Evolutionary conservation across 2,113 vertebrate species (phyloP).

Genomic region (Ranitomeya imitator): DNA sequence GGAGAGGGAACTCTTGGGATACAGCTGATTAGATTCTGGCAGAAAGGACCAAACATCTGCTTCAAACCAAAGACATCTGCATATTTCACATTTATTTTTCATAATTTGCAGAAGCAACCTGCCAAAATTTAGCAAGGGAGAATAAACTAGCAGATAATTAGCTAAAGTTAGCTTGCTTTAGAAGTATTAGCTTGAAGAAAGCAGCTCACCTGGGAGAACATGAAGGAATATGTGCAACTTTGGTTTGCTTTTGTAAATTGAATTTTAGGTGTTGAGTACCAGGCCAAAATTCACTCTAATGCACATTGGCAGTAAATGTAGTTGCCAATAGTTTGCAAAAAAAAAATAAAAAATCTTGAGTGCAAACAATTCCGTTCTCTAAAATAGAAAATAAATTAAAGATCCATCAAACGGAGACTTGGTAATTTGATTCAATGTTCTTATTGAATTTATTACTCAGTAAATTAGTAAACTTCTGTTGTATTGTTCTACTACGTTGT

Average conservation of each 20-base stretch:
- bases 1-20: slow-evolving; percentile 76
- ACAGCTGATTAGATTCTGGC: slow-evolving; percentile 96
- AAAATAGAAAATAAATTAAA: slow-evolving; percentile 36
- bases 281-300: slow-evolving; percentile 60
- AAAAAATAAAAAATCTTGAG: slow-evolving; percentile 6
- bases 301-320: slow-evolving; percentile 52
- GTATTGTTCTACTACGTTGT: background rate
- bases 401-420: background rate
- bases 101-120: slow-evolving; percentile 98
- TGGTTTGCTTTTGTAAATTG: slow-evolving; percentile 75
- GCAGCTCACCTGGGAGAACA: slow-evolving; percentile 81
- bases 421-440: slow-evolving; percentile 29
- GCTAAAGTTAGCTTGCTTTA: slow-evolving; percentile 98
- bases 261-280: slow-evolving; percentile 64
- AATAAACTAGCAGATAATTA: slow-evolving; percentile 88
- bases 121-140: slow-evolving; percentile 91
- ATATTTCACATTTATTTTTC: slow-evolving; percentile 99
- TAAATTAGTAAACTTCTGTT: slow-evolving; percentile 15
- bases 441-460: background rate
- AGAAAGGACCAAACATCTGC: slow-evolving; percentile 95
- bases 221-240: slow-evolving; percentile 72
- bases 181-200: slow-evolving; percentile 88
- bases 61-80: slow-evolving; percentile 99
- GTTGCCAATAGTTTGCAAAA: slow-evolving; percentile 56
- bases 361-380: slow-evolving; percentile 21